phyloP scores from a whole-genome alignment of 1,140 invertebrate genomes.

The Aphelenchoides besseyi region DNA sequence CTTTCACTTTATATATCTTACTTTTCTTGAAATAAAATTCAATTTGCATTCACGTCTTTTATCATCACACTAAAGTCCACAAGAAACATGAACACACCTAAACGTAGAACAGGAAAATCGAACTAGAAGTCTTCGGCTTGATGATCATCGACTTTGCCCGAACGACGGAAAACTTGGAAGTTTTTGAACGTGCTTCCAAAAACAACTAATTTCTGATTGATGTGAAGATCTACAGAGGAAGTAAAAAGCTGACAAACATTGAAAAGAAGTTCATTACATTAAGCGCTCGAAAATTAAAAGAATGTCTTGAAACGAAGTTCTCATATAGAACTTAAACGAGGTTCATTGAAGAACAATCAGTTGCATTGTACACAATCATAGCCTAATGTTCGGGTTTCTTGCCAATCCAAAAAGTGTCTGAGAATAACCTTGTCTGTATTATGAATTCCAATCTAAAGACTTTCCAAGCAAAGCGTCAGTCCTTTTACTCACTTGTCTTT shows the following conservation, averaged over 20 bases:
- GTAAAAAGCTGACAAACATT: constrained; percentile 22
- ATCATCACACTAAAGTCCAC: not conserved
- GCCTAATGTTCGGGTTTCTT: too few species aligned
- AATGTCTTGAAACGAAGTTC: too few species aligned
- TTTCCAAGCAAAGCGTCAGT: too few species aligned
- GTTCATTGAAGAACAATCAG: too few species aligned
- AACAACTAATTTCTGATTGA: constrained; percentile 44
- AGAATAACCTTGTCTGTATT: too few species aligned
- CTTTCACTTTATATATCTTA: not conserved
- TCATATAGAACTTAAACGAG: too few species aligned
- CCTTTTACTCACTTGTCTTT: too few species aligned
- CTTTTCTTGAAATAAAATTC: not conserved
- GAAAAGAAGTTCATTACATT: not conserved
- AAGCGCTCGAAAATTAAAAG: constrained; percentile 46
- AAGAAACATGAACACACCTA: not conserved
- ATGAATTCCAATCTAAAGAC: too few species aligned
- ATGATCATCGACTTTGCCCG: constrained; percentile 55
- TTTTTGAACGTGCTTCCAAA: constrained; percentile 51
- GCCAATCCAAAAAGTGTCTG: too few species aligned
- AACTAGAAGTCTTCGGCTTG: constrained; percentile 18
- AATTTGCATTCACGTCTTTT: not conserved
- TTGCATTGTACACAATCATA: too few species aligned
- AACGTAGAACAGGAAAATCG: not conserved
- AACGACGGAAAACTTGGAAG: constrained; percentile 53
- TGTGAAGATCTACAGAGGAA: constrained; percentile 50